Percentiles rank a stretch among this genome's conserved stretches.
Evolutionary conservation across 2,888 invertebrate species (phyloP).

Genomic region (Drosophila yooni): DNA sequence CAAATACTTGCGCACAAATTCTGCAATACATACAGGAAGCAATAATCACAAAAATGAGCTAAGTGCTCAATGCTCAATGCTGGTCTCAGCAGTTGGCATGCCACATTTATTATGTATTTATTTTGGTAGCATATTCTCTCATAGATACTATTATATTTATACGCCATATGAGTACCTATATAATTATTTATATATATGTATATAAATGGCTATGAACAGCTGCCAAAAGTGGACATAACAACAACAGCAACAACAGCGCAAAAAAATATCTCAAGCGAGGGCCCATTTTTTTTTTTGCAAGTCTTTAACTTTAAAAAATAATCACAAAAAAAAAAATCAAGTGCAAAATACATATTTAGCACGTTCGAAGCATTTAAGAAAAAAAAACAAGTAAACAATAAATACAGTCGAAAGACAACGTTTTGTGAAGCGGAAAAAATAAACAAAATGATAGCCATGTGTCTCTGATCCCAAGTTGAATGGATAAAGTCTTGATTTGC

Average conservation of each 20-base stretch:
- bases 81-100: slow-evolving; percentile 35
- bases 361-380: slow-evolving; percentile 53
- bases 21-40: slow-evolving; percentile 63
- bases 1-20: slow-evolving; percentile 34
- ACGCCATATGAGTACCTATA: slow-evolving; percentile 18
- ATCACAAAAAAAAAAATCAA: slow-evolving; percentile 43
- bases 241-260: slow-evolving; percentile 1
- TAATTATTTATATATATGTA: slow-evolving; percentile 22
- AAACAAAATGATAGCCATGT: slow-evolving; percentile 27
- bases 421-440: slow-evolving; percentile 23
- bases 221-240: slow-evolving; percentile 29
- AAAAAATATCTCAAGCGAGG: slow-evolving; percentile 16
- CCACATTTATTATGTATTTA: slow-evolving; percentile 26
- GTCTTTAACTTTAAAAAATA: slow-evolving; percentile 49
- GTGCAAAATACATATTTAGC: slow-evolving; percentile 59
- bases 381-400: slow-evolving; percentile 51
- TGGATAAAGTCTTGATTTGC: neutral
- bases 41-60: slow-evolving; percentile 41
- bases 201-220: slow-evolving; percentile 18
- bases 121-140: slow-evolving; percentile 32
- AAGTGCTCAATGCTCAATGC: slow-evolving; percentile 32
- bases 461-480: slow-evolving; percentile 10
- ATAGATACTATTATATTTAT: slow-evolving; percentile 27
- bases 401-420: slow-evolving; percentile 40
- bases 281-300: slow-evolving; percentile 36